These are phyloP conservation scores for Myocastor coypus DNA, from an alignment of 2,113 vertebrate genomes.

Conservation along the genomic window DNA sequence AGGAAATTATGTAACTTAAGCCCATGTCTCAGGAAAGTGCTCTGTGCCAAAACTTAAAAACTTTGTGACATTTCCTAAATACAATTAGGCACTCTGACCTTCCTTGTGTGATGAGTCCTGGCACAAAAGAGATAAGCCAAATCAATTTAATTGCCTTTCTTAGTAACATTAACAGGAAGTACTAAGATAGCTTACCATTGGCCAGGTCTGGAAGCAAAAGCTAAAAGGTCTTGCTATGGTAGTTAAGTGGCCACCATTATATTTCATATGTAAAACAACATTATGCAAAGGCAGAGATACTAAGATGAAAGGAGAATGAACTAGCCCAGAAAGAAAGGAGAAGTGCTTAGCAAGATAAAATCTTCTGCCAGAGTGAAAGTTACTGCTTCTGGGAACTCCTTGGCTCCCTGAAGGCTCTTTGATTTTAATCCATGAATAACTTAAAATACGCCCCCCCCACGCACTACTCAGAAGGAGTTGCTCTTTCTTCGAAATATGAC, in stretches of 20 bases:
- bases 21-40: not conserved
- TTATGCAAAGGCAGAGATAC: not conserved
- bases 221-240: not conserved
- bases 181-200: constrained; percentile 13
- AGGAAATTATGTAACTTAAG: not conserved
- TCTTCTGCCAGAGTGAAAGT: not conserved
- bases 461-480: not conserved
- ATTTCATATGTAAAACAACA: constrained; percentile 14
- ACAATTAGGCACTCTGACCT: not conserved
- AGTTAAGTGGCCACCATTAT: not conserved
- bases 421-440: not conserved
- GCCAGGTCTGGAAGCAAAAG: constrained; percentile 37
- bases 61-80: constrained; percentile 44
- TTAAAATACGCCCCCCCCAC: not conserved
- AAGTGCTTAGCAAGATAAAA: not conserved
- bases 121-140: constrained; percentile 28
- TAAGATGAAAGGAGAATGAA: not conserved
- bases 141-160: constrained; percentile 27
- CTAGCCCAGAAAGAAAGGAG: not conserved
- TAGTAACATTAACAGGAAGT: constrained; percentile 23
- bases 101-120: constrained; percentile 22
- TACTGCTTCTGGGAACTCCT: not conserved
- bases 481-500: not conserved
- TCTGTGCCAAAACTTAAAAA: not conserved
- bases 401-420: not conserved